Conservation (phyloP, 2,113 vertebrate species). For the Polypterus bichir region DNA sequence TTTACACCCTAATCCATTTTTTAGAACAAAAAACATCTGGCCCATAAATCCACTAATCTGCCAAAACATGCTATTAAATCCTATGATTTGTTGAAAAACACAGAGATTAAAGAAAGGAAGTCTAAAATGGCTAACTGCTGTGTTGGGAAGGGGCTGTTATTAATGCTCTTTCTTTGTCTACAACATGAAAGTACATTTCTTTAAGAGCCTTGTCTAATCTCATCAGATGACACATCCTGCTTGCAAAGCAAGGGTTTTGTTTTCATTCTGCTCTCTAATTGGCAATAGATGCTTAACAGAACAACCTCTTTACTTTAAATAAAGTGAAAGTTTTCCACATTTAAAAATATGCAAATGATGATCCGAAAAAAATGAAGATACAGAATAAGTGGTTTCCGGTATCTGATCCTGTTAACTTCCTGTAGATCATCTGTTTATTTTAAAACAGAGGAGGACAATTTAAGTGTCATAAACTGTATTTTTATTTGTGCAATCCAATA, state of each 20-base stretch:
- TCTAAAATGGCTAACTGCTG: conserved; percentile 82
- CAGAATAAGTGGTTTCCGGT: too few relatives aligned
- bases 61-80: conserved; percentile 88
- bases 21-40: conserved; percentile 99
- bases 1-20: conserved; percentile 95
- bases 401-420: too few relatives aligned
- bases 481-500: too few relatives aligned
- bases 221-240: conserved; percentile 79
- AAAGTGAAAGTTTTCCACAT: background rate
- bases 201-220: conserved; percentile 96
- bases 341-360: background rate
- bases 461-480: too few relatives aligned
- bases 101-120: conserved; percentile 90
- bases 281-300: conserved; percentile 37
- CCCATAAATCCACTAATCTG: conserved; percentile 95
- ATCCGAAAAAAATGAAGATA: background rate
- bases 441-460: too few relatives aligned
- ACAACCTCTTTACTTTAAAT: background rate
- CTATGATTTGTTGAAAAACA: conserved; percentile 96
- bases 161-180: conserved; percentile 86
- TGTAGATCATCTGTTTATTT: too few relatives aligned
- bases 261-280: conserved; percentile 57
- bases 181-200: conserved; percentile 76
- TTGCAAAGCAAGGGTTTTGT: conserved; percentile 60
- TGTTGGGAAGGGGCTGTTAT: conserved; percentile 62